These are phyloP conservation scores for Chionis minor DNA, from an alignment of 2,113 vertebrate species.

Conservation along the genomic window DNA sequence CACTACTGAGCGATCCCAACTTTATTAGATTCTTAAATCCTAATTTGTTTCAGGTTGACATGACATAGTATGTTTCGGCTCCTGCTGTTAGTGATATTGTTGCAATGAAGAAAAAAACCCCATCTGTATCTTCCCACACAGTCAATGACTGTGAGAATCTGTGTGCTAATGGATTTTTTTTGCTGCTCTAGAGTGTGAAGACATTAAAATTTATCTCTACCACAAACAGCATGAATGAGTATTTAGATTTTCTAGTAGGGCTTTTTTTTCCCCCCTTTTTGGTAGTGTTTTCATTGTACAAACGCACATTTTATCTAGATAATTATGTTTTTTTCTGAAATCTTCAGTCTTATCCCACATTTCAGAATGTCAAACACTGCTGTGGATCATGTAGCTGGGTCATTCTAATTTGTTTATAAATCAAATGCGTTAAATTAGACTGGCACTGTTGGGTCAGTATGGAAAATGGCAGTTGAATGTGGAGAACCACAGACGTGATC, in stretches of 20 bases:
- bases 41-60: constrained; percentile 61
- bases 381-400: neutral
- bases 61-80: constrained; percentile 13
- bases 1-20: neutral
- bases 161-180: constrained; percentile 21
- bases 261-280: neutral
- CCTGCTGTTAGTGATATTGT: constrained; percentile 34
- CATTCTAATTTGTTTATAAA: neutral
- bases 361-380: neutral
- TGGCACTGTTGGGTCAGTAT: neutral
- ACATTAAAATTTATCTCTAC: constrained; percentile 29
- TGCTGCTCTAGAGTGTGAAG: neutral
- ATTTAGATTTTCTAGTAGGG: neutral
- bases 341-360: neutral
- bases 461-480: accelerated
- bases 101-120: neutral
- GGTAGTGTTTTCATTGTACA: neutral
- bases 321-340: neutral
- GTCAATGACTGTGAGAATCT: constrained; percentile 26
- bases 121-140: constrained; percentile 28
- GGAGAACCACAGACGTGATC: neutral
- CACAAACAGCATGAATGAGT: constrained; percentile 43
- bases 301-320: neutral
- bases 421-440: neutral
- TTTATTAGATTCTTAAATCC: constrained; percentile 48